Evolutionary conservation across 1,140 invertebrate genomes (phyloP).

Genomic region (Plodia interpunctella): DNA sequence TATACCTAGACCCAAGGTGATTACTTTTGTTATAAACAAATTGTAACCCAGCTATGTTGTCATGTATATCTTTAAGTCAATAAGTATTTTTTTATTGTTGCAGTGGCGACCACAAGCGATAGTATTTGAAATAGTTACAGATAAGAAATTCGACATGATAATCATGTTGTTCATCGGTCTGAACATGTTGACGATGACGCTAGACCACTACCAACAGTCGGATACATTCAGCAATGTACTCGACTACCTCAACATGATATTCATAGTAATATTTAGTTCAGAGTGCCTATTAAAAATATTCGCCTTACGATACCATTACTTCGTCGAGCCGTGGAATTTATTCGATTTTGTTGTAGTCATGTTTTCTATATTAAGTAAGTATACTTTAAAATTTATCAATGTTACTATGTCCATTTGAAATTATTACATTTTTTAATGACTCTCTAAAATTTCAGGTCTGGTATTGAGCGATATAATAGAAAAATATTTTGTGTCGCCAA

Average conservation of each 20-base stretch:
- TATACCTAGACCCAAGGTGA: conserved; percentile 95
- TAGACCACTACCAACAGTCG: conserved; percentile 96
- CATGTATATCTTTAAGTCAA: neutral
- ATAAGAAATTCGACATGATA: conserved; percentile 99
- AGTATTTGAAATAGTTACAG: conserved; percentile 97
- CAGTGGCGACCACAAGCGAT: conserved; percentile 97
- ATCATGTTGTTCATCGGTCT: conserved; percentile 99
- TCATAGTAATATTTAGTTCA: conserved; percentile 98
- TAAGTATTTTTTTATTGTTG: conserved; percentile 62
- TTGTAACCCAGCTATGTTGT: neutral
- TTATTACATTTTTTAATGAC: neutral
- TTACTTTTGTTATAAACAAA: neutral
- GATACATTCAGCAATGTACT: conserved; percentile 89
- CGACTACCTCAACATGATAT: conserved; percentile 96
- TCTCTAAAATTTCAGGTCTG: conserved; percentile 84
- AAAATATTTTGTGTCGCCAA: conserved; percentile 98
- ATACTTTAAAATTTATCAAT: conserved; percentile 12
- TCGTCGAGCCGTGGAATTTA: conserved; percentile 99
- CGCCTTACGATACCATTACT: conserved; percentile 97
- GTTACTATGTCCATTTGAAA: neutral
- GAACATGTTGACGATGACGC: conserved; percentile 99
- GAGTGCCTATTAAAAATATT: conserved; percentile 99
- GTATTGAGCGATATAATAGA: conserved; percentile 97
- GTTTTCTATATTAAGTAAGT: conserved; percentile 96
- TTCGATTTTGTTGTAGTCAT: conserved; percentile 99